Percentiles rank a stretch among this genome's conserved stretches.
Evolutionary conservation across 2,113 vertebrate genomes (phyloP).

Genomic region (Delphinapterus leucas): DNA sequence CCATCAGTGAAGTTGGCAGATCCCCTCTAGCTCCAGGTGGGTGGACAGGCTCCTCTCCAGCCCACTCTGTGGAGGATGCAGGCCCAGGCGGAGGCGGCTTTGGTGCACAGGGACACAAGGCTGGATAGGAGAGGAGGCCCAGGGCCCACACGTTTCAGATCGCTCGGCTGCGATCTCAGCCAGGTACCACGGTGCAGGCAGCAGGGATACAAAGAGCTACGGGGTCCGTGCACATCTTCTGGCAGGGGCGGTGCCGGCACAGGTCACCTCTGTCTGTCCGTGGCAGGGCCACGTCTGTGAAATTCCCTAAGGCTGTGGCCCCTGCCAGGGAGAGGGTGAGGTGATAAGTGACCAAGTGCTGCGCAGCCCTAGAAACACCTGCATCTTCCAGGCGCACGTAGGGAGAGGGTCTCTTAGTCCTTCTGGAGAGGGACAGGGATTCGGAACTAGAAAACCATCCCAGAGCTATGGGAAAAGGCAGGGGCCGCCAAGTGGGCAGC

Average conservation of each 20-base stretch:
- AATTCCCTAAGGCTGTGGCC: not conserved
- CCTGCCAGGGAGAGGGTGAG: not conserved
- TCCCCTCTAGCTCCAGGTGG: not conserved
- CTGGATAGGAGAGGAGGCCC: no score
- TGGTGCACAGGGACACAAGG: not conserved
- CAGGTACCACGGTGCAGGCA: accelerated
- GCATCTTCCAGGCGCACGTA: not conserved
- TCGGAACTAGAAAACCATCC: not conserved
- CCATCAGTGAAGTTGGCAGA: accelerated
- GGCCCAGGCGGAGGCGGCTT: accelerated
- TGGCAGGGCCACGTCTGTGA: accelerated
- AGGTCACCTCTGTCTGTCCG: accelerated
- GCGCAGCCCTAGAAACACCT: not conserved
- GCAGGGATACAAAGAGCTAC: accelerated
- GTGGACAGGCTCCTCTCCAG: not conserved
- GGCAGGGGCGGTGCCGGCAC: accelerated
- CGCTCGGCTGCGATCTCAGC: not conserved
- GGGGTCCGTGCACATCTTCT: not conserved
- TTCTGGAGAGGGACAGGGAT: not conserved
- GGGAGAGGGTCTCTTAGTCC: not conserved
- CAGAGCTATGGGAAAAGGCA: not conserved
- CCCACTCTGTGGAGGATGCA: not conserved
- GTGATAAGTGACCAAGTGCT: not conserved
- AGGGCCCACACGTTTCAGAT: no score
- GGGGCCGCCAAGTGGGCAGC: not conserved